phyloP scores from a whole-genome alignment of 2,113 vertebrate species.

The Lagopus leucura region DNA sequence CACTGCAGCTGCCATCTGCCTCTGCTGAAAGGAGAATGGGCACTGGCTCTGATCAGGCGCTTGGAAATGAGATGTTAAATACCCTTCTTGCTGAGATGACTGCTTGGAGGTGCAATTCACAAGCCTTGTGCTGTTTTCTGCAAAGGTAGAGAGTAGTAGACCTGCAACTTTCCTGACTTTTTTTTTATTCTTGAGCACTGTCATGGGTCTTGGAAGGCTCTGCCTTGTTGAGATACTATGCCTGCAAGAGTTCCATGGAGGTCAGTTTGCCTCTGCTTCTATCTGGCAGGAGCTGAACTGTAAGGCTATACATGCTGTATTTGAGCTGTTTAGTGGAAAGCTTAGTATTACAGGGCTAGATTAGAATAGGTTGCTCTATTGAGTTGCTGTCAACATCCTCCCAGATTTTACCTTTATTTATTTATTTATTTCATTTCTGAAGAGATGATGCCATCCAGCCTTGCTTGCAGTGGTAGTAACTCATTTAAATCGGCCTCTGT shows the following conservation, averaged over 20 bases:
- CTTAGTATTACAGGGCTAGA: not conserved
- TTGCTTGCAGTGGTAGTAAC: not conserved
- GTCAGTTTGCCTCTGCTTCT: not conserved
- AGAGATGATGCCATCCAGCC: not conserved
- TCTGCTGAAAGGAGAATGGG: not conserved
- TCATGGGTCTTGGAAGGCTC: not conserved
- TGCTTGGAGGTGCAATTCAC: not conserved
- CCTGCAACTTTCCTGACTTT: not conserved
- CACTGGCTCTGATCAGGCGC: not conserved
- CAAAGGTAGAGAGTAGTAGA: not conserved
- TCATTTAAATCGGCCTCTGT: not conserved
- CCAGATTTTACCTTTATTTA: not conserved
- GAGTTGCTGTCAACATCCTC: not conserved
- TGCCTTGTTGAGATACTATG: not conserved
- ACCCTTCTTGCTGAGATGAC: not conserved
- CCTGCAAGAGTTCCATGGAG: not conserved
- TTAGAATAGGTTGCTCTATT: not conserved
- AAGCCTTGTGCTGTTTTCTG: not conserved
- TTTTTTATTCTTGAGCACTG: not conserved
- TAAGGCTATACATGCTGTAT: rapidly evolving
- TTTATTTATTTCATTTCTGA: not conserved
- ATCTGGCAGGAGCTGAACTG: not conserved
- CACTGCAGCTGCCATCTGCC: not conserved
- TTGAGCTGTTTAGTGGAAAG: not conserved
- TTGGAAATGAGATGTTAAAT: not conserved